A percentile compares a stretch with the other conserved stretches of the same genome.
phyloP scores from a whole-genome alignment of 2,888 invertebrate species.

The Pycnomerus fuliginosus region DNA sequence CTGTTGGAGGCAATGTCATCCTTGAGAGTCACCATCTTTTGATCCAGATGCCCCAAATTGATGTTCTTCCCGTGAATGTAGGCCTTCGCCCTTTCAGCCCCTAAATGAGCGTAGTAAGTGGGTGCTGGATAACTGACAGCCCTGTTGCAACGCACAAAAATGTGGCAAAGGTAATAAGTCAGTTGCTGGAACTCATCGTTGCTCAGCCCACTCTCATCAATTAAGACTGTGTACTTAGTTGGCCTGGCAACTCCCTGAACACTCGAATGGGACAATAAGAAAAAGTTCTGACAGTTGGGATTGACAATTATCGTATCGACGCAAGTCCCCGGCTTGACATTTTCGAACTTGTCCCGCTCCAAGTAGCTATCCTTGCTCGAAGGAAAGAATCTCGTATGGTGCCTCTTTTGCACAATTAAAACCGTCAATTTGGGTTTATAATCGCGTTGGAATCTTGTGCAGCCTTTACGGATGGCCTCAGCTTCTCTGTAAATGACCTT shows the following conservation, averaged over 20 bases:
- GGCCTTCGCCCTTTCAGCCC: slow-evolving; percentile 71
- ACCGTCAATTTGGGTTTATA: slow-evolving; percentile 82
- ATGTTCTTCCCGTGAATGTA: slow-evolving; percentile 50
- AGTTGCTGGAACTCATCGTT: slow-evolving; percentile 76
- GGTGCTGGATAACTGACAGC: slow-evolving; percentile 85
- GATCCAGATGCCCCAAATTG: slow-evolving; percentile 56
- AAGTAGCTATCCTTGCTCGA: slow-evolving; percentile 42
- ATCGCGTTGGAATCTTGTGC: slow-evolving; percentile 50
- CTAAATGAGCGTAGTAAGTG: slow-evolving; percentile 86
- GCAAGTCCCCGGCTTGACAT: slow-evolving; percentile 57
- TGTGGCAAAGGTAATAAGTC: slow-evolving; percentile 80
- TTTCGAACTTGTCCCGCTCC: slow-evolving; percentile 62
- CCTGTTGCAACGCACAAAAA: slow-evolving; percentile 81
- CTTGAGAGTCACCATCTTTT: slow-evolving; percentile 56
- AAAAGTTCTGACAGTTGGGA: slow-evolving; percentile 84
- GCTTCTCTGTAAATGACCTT: slow-evolving; percentile 65
- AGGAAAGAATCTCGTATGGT: slow-evolving; percentile 78
- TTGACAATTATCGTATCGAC: slow-evolving; percentile 86
- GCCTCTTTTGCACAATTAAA: slow-evolving; percentile 93
- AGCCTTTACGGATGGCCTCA: slow-evolving; percentile 71
- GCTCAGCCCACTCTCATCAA: slow-evolving; percentile 71
- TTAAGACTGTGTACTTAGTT: slow-evolving; percentile 81
- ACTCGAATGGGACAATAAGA: slow-evolving; percentile 69
- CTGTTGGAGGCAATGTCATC: slow-evolving; percentile 56
- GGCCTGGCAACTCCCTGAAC: slow-evolving; percentile 82